Evolutionary conservation across 2,797 vertebrate species (phyloP), one percentile per base, ranked within the genome.

Genomic region (Dallia pectoralis): DNA sequence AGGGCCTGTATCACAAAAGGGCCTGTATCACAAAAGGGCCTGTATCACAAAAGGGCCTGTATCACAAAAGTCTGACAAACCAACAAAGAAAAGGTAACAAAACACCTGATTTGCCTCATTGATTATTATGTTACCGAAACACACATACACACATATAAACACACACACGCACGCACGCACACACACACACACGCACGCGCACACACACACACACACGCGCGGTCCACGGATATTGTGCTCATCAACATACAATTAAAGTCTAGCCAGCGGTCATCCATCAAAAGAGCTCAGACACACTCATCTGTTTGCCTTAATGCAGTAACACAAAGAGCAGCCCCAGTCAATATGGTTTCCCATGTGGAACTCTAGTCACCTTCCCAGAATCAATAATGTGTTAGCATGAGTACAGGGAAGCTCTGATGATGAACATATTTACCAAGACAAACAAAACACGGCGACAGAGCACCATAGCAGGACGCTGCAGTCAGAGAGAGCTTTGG

Each of bases 91-190:
- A 32, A 18, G 30, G 71, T 84, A 86, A 85, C 73, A 79, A 75
- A 82, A 87, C 80, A 83, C 88, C 85, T 88, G 87, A 61, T 86
- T 89, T 86, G 87, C 87, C 82, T 81, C 83, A 89, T 88, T 90
- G 90, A 92, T 90, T 91, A 91, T 84, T 87, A 84, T 76, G 79
- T 87, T 91, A 91, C 89, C 91, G 85, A 91, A 91, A 91, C 91
- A 85, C 86, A 80, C 49, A 78, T 80, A 86, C 88, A 87, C 81
- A 86, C 88, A 51, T 18, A 51, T 18, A 51, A 3, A 49, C 48
- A 91, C 91, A 85, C 81, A 80, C 86, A 79, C 49, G 77, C 81
- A 85, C 89, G 87, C 80, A 87, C 87, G 5, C n/a, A 53, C n/a
- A 53, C 19, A n/a, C 19, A 51, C 19, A 89, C 91, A 85, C 86